Evolutionary conservation across 2,113 vertebrate species (phyloP).

Genomic region (Pristiophorus japonicus): DNA sequence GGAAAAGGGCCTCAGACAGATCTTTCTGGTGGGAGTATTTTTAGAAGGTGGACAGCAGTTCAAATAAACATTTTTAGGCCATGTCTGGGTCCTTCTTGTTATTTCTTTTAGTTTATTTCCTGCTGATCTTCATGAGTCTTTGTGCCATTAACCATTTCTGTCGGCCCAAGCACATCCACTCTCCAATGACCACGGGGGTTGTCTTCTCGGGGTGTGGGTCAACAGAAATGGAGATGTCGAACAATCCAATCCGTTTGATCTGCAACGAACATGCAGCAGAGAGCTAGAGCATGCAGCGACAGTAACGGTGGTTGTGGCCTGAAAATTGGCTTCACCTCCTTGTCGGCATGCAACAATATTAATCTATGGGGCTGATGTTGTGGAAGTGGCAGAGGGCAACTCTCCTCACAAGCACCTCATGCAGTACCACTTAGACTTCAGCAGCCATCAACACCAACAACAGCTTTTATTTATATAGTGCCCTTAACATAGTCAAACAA

Average conservation of each 20-base stretch:
- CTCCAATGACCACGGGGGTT: neutral
- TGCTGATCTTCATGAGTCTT: neutral
- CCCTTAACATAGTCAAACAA: no score
- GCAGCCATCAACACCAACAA: no score
- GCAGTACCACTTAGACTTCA: no score
- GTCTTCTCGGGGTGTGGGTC: neutral
- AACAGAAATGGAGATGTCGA: neutral
- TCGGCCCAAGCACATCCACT: neutral
- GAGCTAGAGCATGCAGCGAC: neutral
- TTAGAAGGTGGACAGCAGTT: neutral
- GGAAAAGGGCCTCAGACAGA: neutral
- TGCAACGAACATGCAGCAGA: neutral
- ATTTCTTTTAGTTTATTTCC: neutral
- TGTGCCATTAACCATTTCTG: neutral
- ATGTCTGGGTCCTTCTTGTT: neutral
- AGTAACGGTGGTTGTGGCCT: neutral
- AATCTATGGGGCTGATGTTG: neutral
- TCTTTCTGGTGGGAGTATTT: neutral
- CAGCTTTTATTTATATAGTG: no score
- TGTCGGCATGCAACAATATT: no score
- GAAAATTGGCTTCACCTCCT: neutral
- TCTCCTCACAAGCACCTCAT: no score
- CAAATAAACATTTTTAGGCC: neutral
- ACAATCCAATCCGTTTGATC: neutral
- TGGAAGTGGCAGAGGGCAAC: neutral